Base-by-base conservation (phyloP, 2,888 invertebrate genomes). In the Adelognathus sp. region DNA sequence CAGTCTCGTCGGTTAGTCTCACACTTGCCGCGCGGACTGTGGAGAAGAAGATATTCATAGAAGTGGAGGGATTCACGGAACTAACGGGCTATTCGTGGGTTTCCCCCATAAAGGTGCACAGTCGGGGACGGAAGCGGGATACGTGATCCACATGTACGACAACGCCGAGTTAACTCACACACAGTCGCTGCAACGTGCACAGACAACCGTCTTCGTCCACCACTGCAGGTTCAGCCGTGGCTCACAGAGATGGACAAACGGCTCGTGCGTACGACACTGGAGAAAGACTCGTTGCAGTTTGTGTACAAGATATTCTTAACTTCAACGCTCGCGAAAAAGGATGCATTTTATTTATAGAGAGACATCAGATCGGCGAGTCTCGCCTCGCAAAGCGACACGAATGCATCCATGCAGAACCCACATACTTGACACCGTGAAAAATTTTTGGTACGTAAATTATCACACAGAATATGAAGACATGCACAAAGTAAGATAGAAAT, bases 1-100 rank as follows among this genome's bases (percentile, higher is more conserved):
- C 18, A 54, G 66, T 79, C 79, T 78, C 77, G 61, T 33, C 58
- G 27, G 44, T 39, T 27, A 46, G 77, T 77, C 77, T 63, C 74
- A 31, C 71, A 67, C 75, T 75, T 56, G 67, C 50, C 69, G 63
- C 73, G 56, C 76, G 52, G 72, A 54, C 14, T 56, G 61, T 44
- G 60, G 70, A 14, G 61, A 36, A 60, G 72, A 85, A 86, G 89
- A 89, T 90, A 90, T 90, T 89, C 90, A 89, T 90, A 90, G 90
- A 89, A 86, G 86, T 84, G 87, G 81, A 79, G 79, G 81, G 82
- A 83, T 88, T 86, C 86, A 82, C 81, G 84, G 88, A 89, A 88
- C 86, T 86, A 84, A 84, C 84, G 84, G 79, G 88, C 89, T 90
- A 90, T 90, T 90, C 89, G 89, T 88, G 89, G 88, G 89, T 75